A percentile compares a stretch with the other conserved stretches of the same genome.
phyloP scores from a whole-genome alignment of 2,113 vertebrate species.

The Dicerorhinus sumatrensis region DNA sequence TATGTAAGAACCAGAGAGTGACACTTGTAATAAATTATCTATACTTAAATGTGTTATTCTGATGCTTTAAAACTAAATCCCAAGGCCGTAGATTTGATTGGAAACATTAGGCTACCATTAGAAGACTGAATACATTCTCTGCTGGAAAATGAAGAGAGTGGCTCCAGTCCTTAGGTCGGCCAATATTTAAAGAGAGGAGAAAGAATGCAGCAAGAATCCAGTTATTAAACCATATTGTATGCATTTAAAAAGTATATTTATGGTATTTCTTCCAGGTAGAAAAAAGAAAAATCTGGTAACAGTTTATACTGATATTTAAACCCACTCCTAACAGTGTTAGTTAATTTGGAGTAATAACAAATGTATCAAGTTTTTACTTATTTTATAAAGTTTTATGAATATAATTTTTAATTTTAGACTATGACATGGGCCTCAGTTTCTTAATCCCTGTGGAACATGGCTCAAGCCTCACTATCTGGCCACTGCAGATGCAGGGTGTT shows the following conservation, averaged over 20 bases:
- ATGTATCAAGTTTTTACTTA: conserved; percentile 53
- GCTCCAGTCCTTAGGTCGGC: conserved; percentile 75
- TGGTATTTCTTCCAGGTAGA: conserved; percentile 83
- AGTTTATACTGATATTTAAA: conserved; percentile 70
- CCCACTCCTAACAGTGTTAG: background rate
- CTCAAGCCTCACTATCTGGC: background rate
- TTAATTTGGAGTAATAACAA: conserved; percentile 65
- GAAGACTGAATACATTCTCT: conserved; percentile 44
- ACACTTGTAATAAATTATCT: conserved; percentile 39
- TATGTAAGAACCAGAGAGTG: conserved; percentile 28
- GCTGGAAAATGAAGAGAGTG: conserved; percentile 69
- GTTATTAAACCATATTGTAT: conserved; percentile 73
- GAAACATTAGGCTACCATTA: conserved; percentile 79
- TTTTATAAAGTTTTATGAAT: conserved; percentile 59
- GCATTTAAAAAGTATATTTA: conserved; percentile 68
- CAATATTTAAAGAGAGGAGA: conserved; percentile 78
- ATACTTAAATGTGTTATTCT: background rate
- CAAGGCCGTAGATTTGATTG: conserved; percentile 70
- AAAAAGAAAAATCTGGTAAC: conserved; percentile 81
- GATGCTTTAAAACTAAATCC: conserved; percentile 47
- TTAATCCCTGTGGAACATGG: background rate
- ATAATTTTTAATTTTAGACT: conserved; percentile 58
- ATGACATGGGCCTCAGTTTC: background rate
- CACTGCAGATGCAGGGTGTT: background rate
- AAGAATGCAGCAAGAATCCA: conserved; percentile 47